Percentiles rank a stretch among this genome's conserved stretches.
phyloP scores from a whole-genome alignment of 2,888 invertebrate species.

The Andrena hattorfiana region DNA sequence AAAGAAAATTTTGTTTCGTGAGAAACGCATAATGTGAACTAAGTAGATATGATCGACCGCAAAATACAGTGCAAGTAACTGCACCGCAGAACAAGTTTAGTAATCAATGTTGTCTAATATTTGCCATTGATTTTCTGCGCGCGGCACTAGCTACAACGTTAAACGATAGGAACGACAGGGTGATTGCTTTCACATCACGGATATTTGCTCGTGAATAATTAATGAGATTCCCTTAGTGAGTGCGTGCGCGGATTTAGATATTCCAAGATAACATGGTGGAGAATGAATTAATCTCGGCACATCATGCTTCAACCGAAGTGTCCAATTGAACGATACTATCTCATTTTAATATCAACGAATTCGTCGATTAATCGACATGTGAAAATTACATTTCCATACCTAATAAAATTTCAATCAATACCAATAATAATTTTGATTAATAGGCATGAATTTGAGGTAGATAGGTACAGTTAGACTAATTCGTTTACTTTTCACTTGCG shows the following conservation, averaged over 20 bases:
- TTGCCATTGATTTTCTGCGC: conserved; percentile 65
- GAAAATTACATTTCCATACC: background rate
- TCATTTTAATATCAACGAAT: background rate
- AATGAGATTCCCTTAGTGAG: conserved; percentile 70
- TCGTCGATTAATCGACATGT: background rate
- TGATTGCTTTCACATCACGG: conserved; percentile 69
- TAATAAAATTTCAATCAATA: conserved; percentile 9
- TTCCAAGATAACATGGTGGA: conserved; percentile 56
- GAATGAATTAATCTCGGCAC: conserved; percentile 35
- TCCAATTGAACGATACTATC: conserved; percentile 6
- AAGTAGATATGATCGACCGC: conserved; percentile 24
- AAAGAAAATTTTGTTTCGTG: conserved; percentile 38
- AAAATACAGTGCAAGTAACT: conserved; percentile 55
- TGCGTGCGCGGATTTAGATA: conserved; percentile 65
- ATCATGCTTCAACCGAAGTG: conserved; percentile 12
- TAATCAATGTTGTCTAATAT: conserved; percentile 64
- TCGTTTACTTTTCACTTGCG: too few species aligned
- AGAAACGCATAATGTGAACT: conserved; percentile 10
- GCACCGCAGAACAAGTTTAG: conserved; percentile 32
- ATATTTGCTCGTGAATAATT: conserved; percentile 77
- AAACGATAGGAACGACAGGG: conserved; percentile 69
- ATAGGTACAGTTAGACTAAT: too few species aligned
- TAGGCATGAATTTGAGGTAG: background rate
- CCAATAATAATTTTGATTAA: conserved; percentile 7
- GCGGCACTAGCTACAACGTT: conserved; percentile 52